These are phyloP conservation scores for Gymnogyps californianus DNA, from an alignment of 2,113 vertebrate species.

Conservation along the genomic window DNA sequence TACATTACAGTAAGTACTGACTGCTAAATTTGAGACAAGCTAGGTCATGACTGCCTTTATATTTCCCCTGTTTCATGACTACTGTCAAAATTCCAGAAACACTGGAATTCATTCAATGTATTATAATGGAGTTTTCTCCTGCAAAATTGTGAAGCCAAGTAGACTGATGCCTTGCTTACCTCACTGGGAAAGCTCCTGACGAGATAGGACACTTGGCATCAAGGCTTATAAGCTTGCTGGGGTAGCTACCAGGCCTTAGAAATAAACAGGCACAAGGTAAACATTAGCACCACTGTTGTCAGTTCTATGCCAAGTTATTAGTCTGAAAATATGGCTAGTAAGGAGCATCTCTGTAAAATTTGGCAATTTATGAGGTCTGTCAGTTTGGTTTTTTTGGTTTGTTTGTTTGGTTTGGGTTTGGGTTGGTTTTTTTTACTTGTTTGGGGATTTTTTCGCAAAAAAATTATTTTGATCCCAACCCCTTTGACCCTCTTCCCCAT, in stretches of 20 bases:
- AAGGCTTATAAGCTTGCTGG: not conserved
- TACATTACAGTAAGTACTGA: not conserved
- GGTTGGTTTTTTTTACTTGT: not conserved
- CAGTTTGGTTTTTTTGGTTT: not conserved
- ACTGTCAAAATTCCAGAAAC: not conserved
- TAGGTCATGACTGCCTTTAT: not conserved
- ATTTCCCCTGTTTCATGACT: not conserved
- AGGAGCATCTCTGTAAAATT: not conserved
- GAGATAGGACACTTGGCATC: not conserved
- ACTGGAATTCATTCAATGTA: not conserved
- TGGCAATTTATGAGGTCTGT: not conserved
- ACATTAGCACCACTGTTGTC: not conserved
- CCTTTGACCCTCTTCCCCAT: not conserved
- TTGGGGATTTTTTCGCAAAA: not conserved
- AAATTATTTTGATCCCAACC: accelerated
- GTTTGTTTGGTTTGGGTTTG: not conserved
- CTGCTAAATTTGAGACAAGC: not conserved
- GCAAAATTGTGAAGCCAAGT: not conserved
- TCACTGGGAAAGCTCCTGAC: not conserved
- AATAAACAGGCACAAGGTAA: not conserved
- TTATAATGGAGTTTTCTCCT: not conserved
- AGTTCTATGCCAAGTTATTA: not conserved
- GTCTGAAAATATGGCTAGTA: not conserved
- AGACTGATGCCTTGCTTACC: not conserved
- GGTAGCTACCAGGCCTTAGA: not conserved